These are phyloP conservation scores for Coracopsis vasa DNA, from an alignment of 2,113 vertebrate species.

Conservation along the genomic window DNA sequence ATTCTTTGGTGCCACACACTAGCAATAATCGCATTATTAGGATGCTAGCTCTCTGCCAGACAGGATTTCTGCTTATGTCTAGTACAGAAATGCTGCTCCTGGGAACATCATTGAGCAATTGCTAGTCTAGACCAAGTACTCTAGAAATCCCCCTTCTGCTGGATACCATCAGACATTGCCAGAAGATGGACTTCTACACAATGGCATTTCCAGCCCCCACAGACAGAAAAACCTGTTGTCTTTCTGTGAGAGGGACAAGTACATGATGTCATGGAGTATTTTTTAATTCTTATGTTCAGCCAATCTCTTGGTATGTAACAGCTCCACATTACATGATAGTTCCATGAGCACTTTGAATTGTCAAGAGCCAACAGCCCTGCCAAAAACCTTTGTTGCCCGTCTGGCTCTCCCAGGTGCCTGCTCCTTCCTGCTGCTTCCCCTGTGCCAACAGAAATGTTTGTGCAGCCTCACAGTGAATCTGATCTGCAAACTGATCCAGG, in stretches of 20 bases:
- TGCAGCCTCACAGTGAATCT: constrained; percentile 20
- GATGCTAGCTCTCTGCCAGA: not conserved
- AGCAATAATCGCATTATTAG: not conserved
- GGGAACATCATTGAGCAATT: not conserved
- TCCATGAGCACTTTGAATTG: not conserved
- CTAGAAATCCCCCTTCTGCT: not conserved
- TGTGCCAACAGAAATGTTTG: constrained; percentile 61
- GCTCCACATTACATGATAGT: not conserved
- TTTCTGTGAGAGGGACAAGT: not conserved
- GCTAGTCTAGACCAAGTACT: not conserved
- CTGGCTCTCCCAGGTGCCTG: constrained; percentile 45
- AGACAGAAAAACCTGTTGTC: not conserved
- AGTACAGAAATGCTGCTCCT: not conserved
- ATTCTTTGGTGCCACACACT: not conserved
- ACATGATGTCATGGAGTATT: not conserved
- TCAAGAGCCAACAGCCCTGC: not conserved
- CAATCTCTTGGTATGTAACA: not conserved
- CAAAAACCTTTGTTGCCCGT: constrained; percentile 34
- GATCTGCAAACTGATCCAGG: not conserved
- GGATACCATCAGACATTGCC: not conserved
- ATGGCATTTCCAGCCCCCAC: not conserved
- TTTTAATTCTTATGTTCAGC: not conserved
- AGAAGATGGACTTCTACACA: not conserved
- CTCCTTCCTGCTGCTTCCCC: not conserved
- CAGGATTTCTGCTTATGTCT: not conserved